Evolutionary conservation across 2,797 vertebrate genomes (phyloP).

Genomic region (Brotula barbata): DNA sequence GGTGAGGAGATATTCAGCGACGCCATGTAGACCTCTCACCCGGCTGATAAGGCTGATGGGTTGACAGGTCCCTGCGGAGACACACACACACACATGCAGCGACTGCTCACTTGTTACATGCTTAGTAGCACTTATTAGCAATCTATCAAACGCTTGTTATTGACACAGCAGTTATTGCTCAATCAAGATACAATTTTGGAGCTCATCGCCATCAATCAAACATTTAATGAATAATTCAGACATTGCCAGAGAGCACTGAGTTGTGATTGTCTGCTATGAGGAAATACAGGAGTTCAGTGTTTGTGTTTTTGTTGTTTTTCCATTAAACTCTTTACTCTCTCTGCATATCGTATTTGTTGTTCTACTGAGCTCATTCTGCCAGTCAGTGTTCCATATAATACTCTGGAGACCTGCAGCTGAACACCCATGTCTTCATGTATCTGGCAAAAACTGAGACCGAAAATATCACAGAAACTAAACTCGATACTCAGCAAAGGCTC

Average conservation of each 20-base stretch:
- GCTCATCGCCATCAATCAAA: constrained; percentile 39
- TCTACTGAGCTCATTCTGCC: too few relatives aligned
- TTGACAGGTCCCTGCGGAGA: constrained; percentile 63
- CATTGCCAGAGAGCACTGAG: constrained; percentile 6
- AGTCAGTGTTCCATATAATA: too few relatives aligned
- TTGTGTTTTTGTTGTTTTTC: too few relatives aligned
- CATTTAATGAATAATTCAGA: constrained; percentile 43
- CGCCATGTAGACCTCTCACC: constrained; percentile 70
- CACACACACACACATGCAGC: constrained; percentile 4
- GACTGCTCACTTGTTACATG: constrained; percentile 71
- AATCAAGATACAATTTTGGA: constrained; percentile 52
- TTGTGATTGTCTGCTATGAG: constrained; percentile 5
- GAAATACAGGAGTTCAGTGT: neutral
- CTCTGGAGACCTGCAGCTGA: too few relatives aligned
- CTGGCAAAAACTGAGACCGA: too few relatives aligned
- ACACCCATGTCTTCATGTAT: too few relatives aligned
- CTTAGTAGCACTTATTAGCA: constrained; percentile 67
- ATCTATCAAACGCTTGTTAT: constrained; percentile 75
- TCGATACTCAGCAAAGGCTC: too few relatives aligned
- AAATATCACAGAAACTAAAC: too few relatives aligned
- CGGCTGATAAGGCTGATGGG: constrained; percentile 68
- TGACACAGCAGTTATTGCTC: constrained; percentile 65
- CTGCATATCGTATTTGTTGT: too few relatives aligned
- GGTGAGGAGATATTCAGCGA: constrained; percentile 73
- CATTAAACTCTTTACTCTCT: too few relatives aligned